Evolutionary conservation across 2,113 vertebrate genomes (phyloP), one percentile per base, ranked within the genome.

Genomic region (Columba livia): DNA sequence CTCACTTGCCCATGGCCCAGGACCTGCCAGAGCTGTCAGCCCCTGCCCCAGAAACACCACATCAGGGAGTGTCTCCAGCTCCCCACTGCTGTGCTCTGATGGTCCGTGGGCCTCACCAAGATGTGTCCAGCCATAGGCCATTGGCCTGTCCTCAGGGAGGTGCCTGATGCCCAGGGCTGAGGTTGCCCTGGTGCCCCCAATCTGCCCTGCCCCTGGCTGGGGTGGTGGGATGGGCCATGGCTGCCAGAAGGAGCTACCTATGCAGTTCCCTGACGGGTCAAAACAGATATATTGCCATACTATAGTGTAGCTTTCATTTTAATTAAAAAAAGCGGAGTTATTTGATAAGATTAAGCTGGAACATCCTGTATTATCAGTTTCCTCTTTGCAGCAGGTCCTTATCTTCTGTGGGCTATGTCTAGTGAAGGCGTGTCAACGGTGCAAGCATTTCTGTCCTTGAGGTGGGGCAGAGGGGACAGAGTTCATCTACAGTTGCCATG

Each of bases 141-240:
- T 24, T 1, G 1, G 25, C 38, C 36, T 47, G 16, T 47, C 13
- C 7, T 8, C n/a, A 31, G 15, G 6, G 9, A 34, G 15, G 1
- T 44, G 12, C 15, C 23, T 0, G 5, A 10, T 23, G 48, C 2
- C 42, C 11, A 20, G 38, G 11, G 3, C 9, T 51, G 18, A 21
- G 14, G 29, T 7, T 44, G 42, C 42, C 42, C 42, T 44, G 42
- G 42, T 44, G 42, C 16, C 42, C 42, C 42, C 15, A 44, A 44
- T 44, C 29, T 81, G 24, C 38, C 25, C 4, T 36, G 14, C 32
- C 61, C 8, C n/a, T 56, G 29, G 2, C 5, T 26, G 16, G 16
- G 15, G 8, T 6, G 4, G 8, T 38, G 31, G 11, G 12, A 57
- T 1, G 2, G 9, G 12, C 12, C 62, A 3, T 2, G 26, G 6